Conservation (phyloP, 2,888 invertebrate species). For the Parapristionchus giblindavisi region DNA sequence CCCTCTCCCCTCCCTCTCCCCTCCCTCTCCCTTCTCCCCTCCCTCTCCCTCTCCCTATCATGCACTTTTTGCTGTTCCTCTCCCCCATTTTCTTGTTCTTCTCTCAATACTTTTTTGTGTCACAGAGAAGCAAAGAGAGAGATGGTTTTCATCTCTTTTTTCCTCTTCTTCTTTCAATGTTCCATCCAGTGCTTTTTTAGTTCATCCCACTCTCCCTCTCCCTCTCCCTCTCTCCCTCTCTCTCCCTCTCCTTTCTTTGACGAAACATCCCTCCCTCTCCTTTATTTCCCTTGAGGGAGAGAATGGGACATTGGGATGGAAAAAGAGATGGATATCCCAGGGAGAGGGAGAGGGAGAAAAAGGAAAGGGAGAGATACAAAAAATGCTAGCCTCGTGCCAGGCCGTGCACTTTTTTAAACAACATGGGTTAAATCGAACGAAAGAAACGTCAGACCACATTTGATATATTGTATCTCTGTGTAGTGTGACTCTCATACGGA, state of each 20-base stretch:
- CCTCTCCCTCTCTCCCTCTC: background rate
- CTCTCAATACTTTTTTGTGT: background rate
- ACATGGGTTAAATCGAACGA: too few species aligned
- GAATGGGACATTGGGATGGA: too few species aligned
- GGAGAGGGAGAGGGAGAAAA: constrained; percentile 5
- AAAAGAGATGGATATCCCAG: too few species aligned
- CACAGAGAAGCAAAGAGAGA: constrained; percentile 3
- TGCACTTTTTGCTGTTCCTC: background rate
- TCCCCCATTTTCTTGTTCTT: background rate
- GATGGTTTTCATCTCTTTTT: constrained; percentile 2
- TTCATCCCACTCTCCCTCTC: background rate
- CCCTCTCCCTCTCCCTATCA: background rate
- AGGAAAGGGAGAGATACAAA: background rate
- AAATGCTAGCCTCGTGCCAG: too few species aligned
- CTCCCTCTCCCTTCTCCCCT: background rate
- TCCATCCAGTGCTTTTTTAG: background rate
- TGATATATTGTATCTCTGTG: too few species aligned
- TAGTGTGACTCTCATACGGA: too few species aligned
- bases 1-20: background rate
- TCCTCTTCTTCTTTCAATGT: background rate
- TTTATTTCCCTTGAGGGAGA: background rate
- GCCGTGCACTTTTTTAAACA: too few species aligned
- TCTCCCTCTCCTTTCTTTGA: background rate
- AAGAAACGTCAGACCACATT: too few species aligned
- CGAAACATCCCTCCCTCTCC: background rate